Conservation (phyloP, 1,140 invertebrate genomes). For the Solenopsis fugax region DNA sequence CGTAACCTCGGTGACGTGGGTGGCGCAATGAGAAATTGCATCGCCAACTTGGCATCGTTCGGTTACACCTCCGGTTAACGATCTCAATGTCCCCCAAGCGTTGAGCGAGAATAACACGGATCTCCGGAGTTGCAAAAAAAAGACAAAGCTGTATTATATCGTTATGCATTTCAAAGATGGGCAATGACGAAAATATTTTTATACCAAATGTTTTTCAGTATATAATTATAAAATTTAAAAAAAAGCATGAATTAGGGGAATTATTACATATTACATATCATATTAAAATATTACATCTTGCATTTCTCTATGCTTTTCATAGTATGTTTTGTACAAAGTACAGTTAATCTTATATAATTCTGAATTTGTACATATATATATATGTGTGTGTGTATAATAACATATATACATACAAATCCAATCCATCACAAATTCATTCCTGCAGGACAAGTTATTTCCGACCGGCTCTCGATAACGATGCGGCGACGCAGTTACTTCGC, state of each 20-base stretch:
- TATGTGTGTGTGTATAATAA: too few relatives aligned
- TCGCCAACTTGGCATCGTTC: conserved; percentile 57
- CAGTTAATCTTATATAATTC: too few relatives aligned
- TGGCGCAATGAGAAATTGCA: conserved; percentile 62
- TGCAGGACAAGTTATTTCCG: conserved; percentile 28
- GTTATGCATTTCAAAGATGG: not conserved
- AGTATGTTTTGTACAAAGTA: too few relatives aligned
- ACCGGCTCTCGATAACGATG: conserved; percentile 44
- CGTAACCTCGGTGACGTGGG: conserved; percentile 55
- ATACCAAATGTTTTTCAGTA: not conserved
- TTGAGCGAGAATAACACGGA: not conserved
- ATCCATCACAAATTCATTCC: conserved; percentile 53
- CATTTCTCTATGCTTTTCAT: not conserved
- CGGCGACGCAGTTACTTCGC: conserved; percentile 19
- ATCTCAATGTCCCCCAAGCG: conserved; percentile 4
- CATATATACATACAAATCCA: conserved; percentile 14
- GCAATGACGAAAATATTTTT: conserved; percentile 25
- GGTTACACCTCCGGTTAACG: conserved; percentile 54
- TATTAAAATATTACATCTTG: not conserved
- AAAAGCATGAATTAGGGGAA: not conserved
- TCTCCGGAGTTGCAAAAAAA: conserved; percentile 13
- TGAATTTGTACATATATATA: too few relatives aligned
- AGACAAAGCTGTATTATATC: not conserved
- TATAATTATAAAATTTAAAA: not conserved
- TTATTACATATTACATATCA: not conserved